Evolutionary conservation across 2,113 vertebrate genomes (phyloP).

Genomic region (Bos indicus): DNA sequence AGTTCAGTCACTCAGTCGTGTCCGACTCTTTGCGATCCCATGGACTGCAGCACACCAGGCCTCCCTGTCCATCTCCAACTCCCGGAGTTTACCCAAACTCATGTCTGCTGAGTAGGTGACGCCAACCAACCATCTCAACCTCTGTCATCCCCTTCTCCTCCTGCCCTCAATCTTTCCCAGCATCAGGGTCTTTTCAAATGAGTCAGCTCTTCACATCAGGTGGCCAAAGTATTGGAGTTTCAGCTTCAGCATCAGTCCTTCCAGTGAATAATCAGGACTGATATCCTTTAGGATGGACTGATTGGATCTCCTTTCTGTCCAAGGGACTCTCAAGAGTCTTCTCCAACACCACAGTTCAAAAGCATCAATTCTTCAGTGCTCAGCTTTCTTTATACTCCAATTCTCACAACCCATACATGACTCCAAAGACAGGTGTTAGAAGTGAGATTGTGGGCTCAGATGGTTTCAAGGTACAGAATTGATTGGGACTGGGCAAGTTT

Average conservation of each 20-base stretch:
- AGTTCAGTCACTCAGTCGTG: background rate
- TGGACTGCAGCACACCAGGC: background rate
- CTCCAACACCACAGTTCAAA: background rate
- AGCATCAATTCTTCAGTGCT: rapidly evolving
- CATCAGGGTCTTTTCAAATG: background rate
- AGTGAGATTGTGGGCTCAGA: background rate
- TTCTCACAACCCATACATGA: background rate
- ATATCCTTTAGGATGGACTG: background rate
- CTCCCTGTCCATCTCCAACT: background rate
- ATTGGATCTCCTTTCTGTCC: background rate
- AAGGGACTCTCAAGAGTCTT: background rate
- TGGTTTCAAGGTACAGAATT: background rate
- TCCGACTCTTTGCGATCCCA: rapidly evolving
- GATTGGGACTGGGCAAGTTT: background rate
- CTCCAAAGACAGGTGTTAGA: background rate
- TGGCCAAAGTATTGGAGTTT: background rate
- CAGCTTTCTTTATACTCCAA: background rate
- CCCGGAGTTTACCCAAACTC: rapidly evolving
- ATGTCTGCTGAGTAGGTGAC: background rate
- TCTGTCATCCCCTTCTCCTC: background rate
- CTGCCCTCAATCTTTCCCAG: background rate
- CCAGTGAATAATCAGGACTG: background rate
- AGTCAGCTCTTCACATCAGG: background rate
- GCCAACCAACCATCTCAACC: background rate
- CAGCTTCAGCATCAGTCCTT: background rate